A percentile compares a stretch with the other conserved stretches of the same genome.
These are phyloP conservation scores for Maniola hyperantus DNA, from an alignment of 2,888 invertebrate genomes.

Conservation along the genomic window DNA sequence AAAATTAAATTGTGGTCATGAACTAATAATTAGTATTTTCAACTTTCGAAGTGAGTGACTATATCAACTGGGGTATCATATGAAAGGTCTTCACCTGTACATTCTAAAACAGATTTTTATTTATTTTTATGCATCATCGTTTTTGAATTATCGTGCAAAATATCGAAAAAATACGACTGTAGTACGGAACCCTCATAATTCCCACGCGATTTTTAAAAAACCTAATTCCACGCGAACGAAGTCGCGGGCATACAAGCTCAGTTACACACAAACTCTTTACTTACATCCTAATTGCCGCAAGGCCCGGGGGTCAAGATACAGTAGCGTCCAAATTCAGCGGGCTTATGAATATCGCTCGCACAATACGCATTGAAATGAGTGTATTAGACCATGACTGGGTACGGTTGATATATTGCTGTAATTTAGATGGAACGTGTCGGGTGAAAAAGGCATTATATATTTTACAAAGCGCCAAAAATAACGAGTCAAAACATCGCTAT, in stretches of 20 bases:
- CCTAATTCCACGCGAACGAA: too few relatives aligned
- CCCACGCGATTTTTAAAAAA: too few relatives aligned
- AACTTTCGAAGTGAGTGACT: too few relatives aligned
- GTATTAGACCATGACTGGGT: constrained; percentile 21
- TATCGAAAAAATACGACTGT: too few relatives aligned
- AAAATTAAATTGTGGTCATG: too few relatives aligned
- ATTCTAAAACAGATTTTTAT: too few relatives aligned
- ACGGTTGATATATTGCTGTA: constrained; percentile 23
- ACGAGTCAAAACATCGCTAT: background rate
- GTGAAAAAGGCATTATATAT: constrained; percentile 7
- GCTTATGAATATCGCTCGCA: constrained; percentile 28
- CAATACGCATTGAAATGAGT: constrained; percentile 24
- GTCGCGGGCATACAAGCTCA: background rate
- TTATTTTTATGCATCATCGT: too few relatives aligned
- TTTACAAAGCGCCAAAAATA: background rate
- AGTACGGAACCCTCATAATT: too few relatives aligned
- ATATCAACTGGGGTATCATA: too few relatives aligned
- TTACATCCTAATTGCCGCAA: constrained; percentile 8
- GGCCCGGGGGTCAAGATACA: constrained; percentile 1
- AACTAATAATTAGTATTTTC: too few relatives aligned
- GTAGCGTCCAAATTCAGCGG: constrained; percentile 11
- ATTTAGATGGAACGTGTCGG: constrained; percentile 26
- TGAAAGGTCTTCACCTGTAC: too few relatives aligned
- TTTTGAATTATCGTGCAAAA: too few relatives aligned
- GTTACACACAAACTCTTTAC: background rate